Conservation (phyloP, 2,113 vertebrate genomes). For the Arenaria interpres region DNA sequence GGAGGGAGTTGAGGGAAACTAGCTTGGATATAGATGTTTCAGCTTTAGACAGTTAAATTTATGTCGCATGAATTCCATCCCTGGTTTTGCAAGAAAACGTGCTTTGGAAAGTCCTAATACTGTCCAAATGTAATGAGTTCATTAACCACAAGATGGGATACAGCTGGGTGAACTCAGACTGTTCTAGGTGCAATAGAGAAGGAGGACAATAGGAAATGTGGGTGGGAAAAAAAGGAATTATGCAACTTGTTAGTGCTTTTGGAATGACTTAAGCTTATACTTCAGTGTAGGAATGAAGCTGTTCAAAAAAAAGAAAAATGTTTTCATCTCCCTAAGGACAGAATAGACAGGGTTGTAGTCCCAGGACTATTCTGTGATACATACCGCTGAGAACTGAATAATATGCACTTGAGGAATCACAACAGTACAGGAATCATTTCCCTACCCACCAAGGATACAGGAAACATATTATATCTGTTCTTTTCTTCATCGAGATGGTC, state of each 20-base stretch:
- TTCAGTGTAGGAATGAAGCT: not conserved
- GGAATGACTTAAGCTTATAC: not conserved
- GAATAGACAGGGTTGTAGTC: not conserved
- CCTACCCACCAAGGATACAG: not conserved
- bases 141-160: not conserved
- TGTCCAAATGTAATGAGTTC: not conserved
- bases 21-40: not conserved
- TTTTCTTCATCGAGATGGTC: not conserved
- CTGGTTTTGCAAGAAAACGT: not conserved
- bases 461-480: not conserved
- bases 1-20: not conserved
- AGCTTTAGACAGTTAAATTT: not conserved
- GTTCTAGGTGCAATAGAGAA: not conserved
- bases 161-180: not conserved
- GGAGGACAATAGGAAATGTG: not conserved
- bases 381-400: not conserved
- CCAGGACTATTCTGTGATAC: not conserved
- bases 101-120: not conserved
- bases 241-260: not conserved
- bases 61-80: not conserved
- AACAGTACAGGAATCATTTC: not conserved
- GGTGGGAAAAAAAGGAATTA: not conserved
- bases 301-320: accelerated
- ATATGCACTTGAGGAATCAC: not conserved
- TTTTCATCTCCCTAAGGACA: not conserved